These are phyloP conservation scores for Rhinella marina DNA, from an alignment of 2,797 vertebrate genomes.

Conservation along the genomic window DNA sequence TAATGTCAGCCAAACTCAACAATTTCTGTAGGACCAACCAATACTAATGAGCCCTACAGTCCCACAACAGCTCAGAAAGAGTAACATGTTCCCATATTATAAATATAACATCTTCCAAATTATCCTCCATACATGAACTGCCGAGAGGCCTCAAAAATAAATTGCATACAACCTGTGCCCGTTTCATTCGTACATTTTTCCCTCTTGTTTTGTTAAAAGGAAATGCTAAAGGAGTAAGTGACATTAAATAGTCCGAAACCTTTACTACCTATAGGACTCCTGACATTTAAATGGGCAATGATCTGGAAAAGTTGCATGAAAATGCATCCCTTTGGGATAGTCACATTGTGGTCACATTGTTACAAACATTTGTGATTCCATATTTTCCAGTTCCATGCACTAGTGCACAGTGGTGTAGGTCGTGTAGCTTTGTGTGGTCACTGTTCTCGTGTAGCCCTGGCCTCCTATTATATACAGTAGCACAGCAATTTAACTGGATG, in stretches of 20 bases:
- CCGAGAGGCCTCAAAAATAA: neutral
- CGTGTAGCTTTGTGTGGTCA: neutral
- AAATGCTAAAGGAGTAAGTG: conserved; percentile 8
- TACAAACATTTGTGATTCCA: neutral
- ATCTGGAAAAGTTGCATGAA: conserved; percentile 18
- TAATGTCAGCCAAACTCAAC: neutral
- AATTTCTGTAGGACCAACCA: neutral
- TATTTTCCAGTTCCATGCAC: conserved; percentile 14
- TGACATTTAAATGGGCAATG: conserved; percentile 32
- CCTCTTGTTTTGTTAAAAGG: neutral
- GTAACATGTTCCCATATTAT: neutral
- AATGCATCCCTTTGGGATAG: conserved; percentile 19
- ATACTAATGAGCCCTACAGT: neutral
- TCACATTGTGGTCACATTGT: neutral
- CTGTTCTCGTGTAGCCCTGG: neutral
- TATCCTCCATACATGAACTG: neutral
- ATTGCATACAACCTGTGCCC: neutral
- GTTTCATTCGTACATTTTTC: neutral
- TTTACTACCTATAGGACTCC: neutral
- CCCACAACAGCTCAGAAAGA: neutral
- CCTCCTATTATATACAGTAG: neutral
- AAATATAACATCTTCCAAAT: neutral
- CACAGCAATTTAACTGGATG: neutral
- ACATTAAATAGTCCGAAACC: conserved; percentile 24
- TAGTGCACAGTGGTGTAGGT: neutral